phyloP scores from a whole-genome alignment of 2,113 vertebrate species.

The Eublepharis macularius region DNA sequence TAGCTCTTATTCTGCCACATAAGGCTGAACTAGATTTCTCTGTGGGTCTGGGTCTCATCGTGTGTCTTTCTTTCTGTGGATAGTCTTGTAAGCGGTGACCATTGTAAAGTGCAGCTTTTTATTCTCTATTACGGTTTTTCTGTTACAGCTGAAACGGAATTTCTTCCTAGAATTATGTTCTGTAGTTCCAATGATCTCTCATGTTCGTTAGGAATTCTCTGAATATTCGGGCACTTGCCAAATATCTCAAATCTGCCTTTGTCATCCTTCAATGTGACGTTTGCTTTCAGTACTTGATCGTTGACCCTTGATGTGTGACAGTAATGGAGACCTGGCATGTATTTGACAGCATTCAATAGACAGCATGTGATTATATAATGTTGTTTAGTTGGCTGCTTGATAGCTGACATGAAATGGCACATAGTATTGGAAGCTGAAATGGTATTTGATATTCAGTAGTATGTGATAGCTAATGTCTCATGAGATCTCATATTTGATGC shows the following conservation, averaged over 20 bases:
- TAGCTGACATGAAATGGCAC: neutral
- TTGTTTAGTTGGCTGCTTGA: neutral
- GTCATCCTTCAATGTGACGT: neutral
- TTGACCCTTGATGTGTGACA: neutral
- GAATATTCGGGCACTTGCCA: neutral
- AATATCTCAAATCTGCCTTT: neutral
- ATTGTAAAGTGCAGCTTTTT: neutral
- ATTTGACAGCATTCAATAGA: neutral
- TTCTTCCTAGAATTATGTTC: too few species aligned
- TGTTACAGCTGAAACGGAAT: neutral
- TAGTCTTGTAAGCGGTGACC: neutral
- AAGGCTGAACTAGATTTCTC: neutral
- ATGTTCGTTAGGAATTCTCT: neutral
- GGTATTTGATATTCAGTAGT: too few species aligned
- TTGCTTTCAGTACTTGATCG: neutral
- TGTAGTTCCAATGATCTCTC: neutral
- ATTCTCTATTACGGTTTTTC: neutral
- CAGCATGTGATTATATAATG: too few species aligned
- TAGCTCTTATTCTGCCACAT: neutral
- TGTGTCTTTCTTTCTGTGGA: neutral
- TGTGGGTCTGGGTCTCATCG: neutral
- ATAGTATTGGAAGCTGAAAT: neutral
- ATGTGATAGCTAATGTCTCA: neutral
- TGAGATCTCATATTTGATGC: neutral
- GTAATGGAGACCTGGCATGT: neutral